phyloP scores from a whole-genome alignment of 2,888 invertebrate species.

The Diplolepis rosae region DNA sequence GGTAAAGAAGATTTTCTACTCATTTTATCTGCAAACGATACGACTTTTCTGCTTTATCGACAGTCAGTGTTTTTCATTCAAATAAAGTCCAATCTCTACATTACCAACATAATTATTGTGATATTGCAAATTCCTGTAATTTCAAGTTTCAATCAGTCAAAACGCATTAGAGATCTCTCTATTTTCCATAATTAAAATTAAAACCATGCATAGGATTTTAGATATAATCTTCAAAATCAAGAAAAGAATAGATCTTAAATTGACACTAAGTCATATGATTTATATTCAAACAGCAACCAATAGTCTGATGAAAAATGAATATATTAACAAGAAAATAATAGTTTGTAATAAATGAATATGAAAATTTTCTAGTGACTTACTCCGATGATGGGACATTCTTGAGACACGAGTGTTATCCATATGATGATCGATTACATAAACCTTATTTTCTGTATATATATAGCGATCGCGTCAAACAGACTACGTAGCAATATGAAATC shows the following conservation, averaged over 20 bases:
- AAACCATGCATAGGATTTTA: too few relatives aligned
- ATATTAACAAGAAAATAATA: too few relatives aligned
- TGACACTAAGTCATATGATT: too few relatives aligned
- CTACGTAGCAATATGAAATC: conserved; percentile 21
- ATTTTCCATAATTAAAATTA: too few relatives aligned
- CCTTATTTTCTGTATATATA: conserved; percentile 11
- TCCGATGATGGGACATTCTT: conserved; percentile 2
- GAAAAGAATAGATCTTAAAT: too few relatives aligned
- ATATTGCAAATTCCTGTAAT: not conserved
- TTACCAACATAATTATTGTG: not conserved
- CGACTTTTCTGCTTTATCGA: not conserved
- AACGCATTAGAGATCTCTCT: too few relatives aligned
- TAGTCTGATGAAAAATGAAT: too few relatives aligned
- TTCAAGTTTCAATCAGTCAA: too few relatives aligned
- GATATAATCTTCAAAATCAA: too few relatives aligned
- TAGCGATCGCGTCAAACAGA: not conserved
- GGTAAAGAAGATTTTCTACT: too few relatives aligned
- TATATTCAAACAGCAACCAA: too few relatives aligned
- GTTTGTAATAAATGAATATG: too few relatives aligned
- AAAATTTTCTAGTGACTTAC: not conserved
- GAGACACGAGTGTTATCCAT: conserved; percentile 2
- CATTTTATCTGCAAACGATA: not conserved
- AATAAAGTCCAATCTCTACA: not conserved
- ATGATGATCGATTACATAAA: conserved; percentile 26
- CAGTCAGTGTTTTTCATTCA: not conserved